Percentiles rank a stretch among this genome's conserved stretches.
These are phyloP conservation scores for Archaeoteleia sp. DNA, from an alignment of 2,888 invertebrate species.

Conservation along the genomic window DNA sequence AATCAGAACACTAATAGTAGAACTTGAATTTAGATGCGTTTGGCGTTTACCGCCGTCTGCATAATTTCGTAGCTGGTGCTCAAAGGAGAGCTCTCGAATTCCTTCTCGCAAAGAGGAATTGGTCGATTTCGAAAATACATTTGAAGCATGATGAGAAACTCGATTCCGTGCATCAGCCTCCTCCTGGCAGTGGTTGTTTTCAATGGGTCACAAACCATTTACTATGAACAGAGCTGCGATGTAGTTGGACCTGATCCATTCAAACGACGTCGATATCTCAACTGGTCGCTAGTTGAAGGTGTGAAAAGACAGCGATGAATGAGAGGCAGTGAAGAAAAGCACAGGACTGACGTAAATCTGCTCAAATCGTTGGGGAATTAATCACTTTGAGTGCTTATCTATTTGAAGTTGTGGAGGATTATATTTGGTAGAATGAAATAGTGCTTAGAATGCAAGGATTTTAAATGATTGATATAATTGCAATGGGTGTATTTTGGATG, in stretches of 20 bases:
- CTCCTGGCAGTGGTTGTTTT: slow-evolving; percentile 47
- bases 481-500: too few species aligned
- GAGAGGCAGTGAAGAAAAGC: too few species aligned
- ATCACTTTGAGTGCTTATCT: too few species aligned
- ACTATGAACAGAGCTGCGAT: slow-evolving; percentile 37
- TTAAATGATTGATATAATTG: too few species aligned
- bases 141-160: slow-evolving; percentile 49
- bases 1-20: slow-evolving; percentile 1
- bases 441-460: too few species aligned
- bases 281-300: slow-evolving; percentile 15
- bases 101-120: slow-evolving; percentile 24
- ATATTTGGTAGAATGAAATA: too few species aligned
- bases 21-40: slow-evolving; percentile 22
- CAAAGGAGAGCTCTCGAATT: background rate
- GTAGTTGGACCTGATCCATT: slow-evolving; percentile 39
- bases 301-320: slow-evolving; percentile 35
- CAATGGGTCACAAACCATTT: slow-evolving; percentile 58
- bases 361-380: too few species aligned
- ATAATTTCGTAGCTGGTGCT: background rate
- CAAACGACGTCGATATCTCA: slow-evolving; percentile 36
- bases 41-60: slow-evolving; percentile 8
- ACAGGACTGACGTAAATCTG: too few species aligned
- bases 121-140: slow-evolving; percentile 56
- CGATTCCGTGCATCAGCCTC: slow-evolving; percentile 21
- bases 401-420: too few species aligned